phyloP scores from a whole-genome alignment of 1,140 invertebrate genomes.

The Scaptomyza pallida region DNA sequence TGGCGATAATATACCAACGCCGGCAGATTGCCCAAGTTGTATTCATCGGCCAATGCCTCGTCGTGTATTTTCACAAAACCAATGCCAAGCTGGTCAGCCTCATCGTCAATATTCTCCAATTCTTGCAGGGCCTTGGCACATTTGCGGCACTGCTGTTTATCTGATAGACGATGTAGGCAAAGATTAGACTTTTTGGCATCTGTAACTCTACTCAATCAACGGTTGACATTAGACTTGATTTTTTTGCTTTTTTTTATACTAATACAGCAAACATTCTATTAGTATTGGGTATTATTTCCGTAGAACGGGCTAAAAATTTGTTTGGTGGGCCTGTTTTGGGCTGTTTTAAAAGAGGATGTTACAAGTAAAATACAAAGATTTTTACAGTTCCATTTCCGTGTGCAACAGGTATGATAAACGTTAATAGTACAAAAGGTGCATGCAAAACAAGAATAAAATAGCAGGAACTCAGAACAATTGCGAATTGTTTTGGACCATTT shows the following conservation, averaged over 20 bases:
- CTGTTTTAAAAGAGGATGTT: not conserved
- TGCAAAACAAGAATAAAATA: conserved; percentile 41
- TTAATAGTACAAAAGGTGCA: conserved; percentile 38
- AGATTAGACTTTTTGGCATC: conserved; percentile 43
- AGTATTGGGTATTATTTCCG: not conserved
- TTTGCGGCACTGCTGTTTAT: conserved; percentile 96
- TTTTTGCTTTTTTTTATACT: conserved; percentile 18
- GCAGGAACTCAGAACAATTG: conserved; percentile 19
- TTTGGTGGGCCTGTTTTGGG: not conserved
- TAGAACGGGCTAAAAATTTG: conserved; percentile 4
- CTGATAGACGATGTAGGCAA: conserved; percentile 85
- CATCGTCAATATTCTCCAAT: conserved; percentile 97
- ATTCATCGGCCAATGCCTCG: conserved; percentile 95
- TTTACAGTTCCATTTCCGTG: conserved; percentile 19
- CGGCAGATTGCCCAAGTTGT: conserved; percentile 94
- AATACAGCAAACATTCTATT: conserved; percentile 25
- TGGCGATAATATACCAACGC: conserved; percentile 96
- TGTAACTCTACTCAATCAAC: conserved; percentile 10
- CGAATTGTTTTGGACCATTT: conserved; percentile 29
- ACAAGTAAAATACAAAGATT: not conserved
- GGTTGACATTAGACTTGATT: conserved; percentile 32
- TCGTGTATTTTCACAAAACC: conserved; percentile 98
- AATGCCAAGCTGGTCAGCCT: conserved; percentile 97
- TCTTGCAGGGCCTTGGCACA: conserved; percentile 94
- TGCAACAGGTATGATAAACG: conserved; percentile 38